Base-by-base conservation (phyloP, 2,113 vertebrate genomes). In the Naja naja region DNA sequence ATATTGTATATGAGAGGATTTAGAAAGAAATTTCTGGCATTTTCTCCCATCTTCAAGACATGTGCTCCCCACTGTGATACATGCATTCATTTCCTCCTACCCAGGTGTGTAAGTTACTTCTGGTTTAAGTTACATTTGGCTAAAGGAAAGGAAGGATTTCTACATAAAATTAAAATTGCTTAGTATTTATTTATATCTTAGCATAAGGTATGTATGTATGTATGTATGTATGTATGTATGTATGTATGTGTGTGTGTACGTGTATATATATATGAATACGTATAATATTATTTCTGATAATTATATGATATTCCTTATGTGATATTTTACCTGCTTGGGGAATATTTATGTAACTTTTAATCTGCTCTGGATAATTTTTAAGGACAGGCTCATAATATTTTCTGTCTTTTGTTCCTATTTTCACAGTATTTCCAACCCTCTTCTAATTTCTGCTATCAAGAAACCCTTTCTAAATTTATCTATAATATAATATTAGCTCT, bases 401-500 rank as follows among this genome's bases (percentile, higher is more conserved):
- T 43, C 49, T 25, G 30, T 91, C 53, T 85, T 39, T 49, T 86
- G 89, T 34, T 34, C 45, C 25, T 49, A 56, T 90, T 22, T 93
- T 87, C 89, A 93, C 30, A 90, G 55, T 27, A 34, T 56, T 88
- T 53, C 25, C 39, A 18, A 87, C 8, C 10, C 1, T 52, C 58
- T 89, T 74, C 52, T 20, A 43, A 54, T 49, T 92, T 64, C 89
- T 18, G 52, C 90, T 87, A 58, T 58, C 85, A 92, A 89, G 88
- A 22, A 92, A 89, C 49, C 34, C 30, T 52, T n/a, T 90, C 74
- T 93, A 95, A 93, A 93, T 93, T 85, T 87, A 94, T 64, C 86
- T 90, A 74, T 91, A 96, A 94, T 90, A 30, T 93, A 43, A 94
- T 74, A 69, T 52, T 27, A 92, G 56, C 52, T 52, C n/a, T 94